Conservation (phyloP, 2,113 vertebrate genomes). For the Gopherus flavomarginatus region DNA sequence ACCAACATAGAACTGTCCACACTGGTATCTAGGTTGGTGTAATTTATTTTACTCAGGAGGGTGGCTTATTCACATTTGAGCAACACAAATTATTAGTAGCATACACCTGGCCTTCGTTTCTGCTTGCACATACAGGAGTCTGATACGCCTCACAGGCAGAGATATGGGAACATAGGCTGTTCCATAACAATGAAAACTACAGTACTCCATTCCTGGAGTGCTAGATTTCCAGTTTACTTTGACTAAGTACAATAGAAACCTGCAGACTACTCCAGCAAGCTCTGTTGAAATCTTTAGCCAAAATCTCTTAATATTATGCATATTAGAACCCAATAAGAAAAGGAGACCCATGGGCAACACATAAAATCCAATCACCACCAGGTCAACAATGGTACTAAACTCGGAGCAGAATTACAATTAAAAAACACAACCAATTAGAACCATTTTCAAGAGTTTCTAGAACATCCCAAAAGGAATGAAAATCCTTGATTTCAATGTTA, state of each 20-base stretch:
- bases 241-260: background rate
- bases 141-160: background rate
- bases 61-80: background rate
- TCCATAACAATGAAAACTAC: background rate
- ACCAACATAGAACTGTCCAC: background rate
- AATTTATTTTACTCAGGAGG: background rate
- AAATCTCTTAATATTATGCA: background rate
- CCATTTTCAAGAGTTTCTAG: conserved; percentile 55
- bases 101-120: background rate
- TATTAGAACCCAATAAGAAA: background rate
- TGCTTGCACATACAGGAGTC: background rate
- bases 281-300: background rate
- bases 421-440: conserved; percentile 58
- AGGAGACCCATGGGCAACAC: conserved; percentile 5
- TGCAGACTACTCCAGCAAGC: background rate
- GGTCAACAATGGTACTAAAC: conserved; percentile 38
- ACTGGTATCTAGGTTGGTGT: background rate
- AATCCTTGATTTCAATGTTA: conserved; percentile 12
- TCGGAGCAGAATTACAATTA: conserved; percentile 32
- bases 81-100: background rate
- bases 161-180: background rate
- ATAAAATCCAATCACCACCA: conserved; percentile 56
- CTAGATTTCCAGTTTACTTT: background rate
- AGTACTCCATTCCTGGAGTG: background rate
- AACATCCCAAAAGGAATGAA: conserved; percentile 33